Evolutionary conservation across 2,888 invertebrate genomes (phyloP), one percentile per base, ranked within the genome.

Genomic region (Morpho helenor): DNA sequence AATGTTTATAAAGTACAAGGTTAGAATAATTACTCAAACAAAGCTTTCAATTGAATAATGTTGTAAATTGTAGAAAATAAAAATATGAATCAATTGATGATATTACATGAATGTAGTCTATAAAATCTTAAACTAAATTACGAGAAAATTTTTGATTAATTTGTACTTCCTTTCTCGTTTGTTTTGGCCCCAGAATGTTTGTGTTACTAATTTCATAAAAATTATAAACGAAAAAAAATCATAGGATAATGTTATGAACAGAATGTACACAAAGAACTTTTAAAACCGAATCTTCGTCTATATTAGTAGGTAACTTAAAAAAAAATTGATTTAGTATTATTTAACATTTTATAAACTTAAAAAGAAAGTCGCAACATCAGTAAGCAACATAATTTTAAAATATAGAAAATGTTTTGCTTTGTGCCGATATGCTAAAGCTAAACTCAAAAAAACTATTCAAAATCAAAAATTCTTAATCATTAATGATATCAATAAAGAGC

Each of bases 161-260:
- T 88, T 88, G 87, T 87, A 87, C 87, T 87, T 79, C 75, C 77
- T 77, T 80, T 80, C 82, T 82, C 85, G 84, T 82, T 80, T 73
- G 67, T 79, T 66, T 87, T 87, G 87, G 87, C 86, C 87, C 88
- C 87, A 79, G 82, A 84, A 76, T 31, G 31, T 79, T 79, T 79
- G 73, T 81, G 80, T 82, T 63, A 72, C 70, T 75, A 78, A 75
- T 70, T 67, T 71, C 65, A 68, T 60, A 63, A 54, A 61, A 60
- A 56, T 42, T 61, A 56, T 57, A 57, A 60, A 52, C 55, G 48
- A 56, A 62, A 44, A 61, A 55, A 52, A 65, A 55, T 46, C 7
- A 47, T 48, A 48, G 23, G 8, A 16, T 42, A 42, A 54, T 3
- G 31, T 31, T 31, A 31, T 0, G 31, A 31, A 31, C 31, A 31